Conservation (phyloP, 1,140 invertebrate genomes). For the Dendrolimus kikuchii region DNA sequence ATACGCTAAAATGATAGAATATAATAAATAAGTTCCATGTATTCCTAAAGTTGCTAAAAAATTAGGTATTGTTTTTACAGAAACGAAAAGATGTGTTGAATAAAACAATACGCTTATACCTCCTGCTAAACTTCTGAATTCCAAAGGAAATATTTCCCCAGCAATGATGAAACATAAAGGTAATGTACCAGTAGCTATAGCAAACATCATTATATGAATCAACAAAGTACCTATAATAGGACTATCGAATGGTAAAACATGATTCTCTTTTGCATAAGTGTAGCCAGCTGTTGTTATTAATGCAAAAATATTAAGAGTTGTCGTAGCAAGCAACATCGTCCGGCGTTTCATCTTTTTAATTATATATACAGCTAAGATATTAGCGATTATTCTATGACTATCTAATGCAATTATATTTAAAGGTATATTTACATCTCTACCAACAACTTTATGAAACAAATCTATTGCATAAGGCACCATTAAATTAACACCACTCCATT, state of each 20-base stretch:
- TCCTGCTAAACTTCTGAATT: conserved; percentile 24
- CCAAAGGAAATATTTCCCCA: conserved; percentile 28
- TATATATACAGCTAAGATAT: conserved; percentile 18
- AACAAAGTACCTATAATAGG: conserved; percentile 17
- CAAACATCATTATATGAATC: conserved; percentile 22
- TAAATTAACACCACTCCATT: conserved; percentile 23
- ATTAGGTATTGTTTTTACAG: conserved; percentile 22
- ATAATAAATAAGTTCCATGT: conserved; percentile 19
- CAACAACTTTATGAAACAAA: conserved; percentile 18
- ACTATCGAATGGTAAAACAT: conserved; percentile 15
- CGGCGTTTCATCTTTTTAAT: conserved; percentile 25
- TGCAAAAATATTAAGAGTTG: conserved; percentile 13
- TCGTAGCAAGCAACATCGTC: conserved; percentile 17
- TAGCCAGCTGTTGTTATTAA: conserved; percentile 16
- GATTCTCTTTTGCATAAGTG: conserved; percentile 15
- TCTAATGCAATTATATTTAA: conserved; percentile 22
- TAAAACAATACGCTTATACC: conserved; percentile 23
- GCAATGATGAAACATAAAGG: conserved; percentile 22
- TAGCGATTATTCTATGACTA: conserved; percentile 20
- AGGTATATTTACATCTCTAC: conserved; percentile 10
- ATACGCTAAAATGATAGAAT: conserved; percentile 15
- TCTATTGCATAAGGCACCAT: conserved; percentile 19
- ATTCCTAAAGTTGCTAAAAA: conserved; percentile 15
- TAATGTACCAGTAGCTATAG: conserved; percentile 23
- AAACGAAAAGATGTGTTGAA: conserved; percentile 20